These are phyloP conservation scores for Trachelus troglodyta DNA, from an alignment of 2,888 invertebrate genomes.

Conservation along the genomic window DNA sequence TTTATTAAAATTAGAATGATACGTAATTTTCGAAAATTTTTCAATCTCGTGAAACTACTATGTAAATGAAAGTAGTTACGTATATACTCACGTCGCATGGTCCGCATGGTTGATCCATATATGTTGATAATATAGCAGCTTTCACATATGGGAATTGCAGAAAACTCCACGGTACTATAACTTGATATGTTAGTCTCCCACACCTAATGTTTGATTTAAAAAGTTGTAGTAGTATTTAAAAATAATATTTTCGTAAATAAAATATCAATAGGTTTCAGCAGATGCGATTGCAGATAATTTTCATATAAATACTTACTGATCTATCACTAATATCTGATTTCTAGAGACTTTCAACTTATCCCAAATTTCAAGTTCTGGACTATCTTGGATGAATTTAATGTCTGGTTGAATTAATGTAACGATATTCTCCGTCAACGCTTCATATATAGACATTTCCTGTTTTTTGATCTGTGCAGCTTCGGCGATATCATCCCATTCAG, in stretches of 20 bases:
- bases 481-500: slow-evolving; percentile 43
- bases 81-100: slow-evolving; percentile 41
- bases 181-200: slow-evolving; percentile 59
- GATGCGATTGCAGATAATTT: neutral
- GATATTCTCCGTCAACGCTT: slow-evolving; percentile 30
- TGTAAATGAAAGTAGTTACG: neutral
- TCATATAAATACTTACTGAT: slow-evolving; percentile 38
- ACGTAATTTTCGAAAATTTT: neutral
- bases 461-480: slow-evolving; percentile 39
- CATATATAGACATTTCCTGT: slow-evolving; percentile 22
- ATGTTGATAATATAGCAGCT: slow-evolving; percentile 62
- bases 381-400: slow-evolving; percentile 47
- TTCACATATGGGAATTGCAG: slow-evolving; percentile 62
- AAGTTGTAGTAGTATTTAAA: slow-evolving; percentile 20
- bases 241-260: neutral
- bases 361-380: slow-evolving; percentile 44
- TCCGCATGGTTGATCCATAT: slow-evolving; percentile 62
- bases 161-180: slow-evolving; percentile 63
- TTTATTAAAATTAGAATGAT: neutral
- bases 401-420: slow-evolving; percentile 29
- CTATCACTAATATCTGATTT: slow-evolving; percentile 53
- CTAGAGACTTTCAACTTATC: slow-evolving; percentile 43
- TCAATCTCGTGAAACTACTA: neutral
- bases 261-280: neutral
- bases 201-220: slow-evolving; percentile 43